These are phyloP conservation scores for Promerops cafer DNA, from an alignment of 2,113 vertebrate genomes.

Conservation along the genomic window DNA sequence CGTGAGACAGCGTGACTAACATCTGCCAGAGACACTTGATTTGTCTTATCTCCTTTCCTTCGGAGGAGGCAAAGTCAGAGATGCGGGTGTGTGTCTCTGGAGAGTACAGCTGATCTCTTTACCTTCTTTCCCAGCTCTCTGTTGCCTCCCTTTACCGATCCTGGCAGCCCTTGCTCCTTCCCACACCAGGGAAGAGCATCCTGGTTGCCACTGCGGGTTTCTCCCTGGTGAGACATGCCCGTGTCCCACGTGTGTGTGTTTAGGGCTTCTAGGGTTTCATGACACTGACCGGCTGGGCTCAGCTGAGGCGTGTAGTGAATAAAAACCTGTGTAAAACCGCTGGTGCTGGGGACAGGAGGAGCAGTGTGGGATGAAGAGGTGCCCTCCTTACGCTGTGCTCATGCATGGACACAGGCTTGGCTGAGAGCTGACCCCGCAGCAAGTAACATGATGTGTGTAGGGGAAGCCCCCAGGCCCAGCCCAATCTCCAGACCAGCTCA, in stretches of 20 bases:
- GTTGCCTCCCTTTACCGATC: not conserved
- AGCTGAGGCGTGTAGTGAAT: not conserved
- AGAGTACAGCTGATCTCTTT: not conserved
- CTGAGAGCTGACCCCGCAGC: not conserved
- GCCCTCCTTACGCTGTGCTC: fast-evolving
- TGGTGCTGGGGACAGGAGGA: not conserved
- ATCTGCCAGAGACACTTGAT: constrained; percentile 38
- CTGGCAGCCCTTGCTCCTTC: not conserved
- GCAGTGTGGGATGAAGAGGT: not conserved
- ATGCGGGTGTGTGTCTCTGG: not conserved
- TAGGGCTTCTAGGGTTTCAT: not conserved
- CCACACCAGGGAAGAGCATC: not conserved
- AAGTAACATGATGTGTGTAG: not conserved
- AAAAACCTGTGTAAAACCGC: not conserved
- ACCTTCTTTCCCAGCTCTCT: not conserved
- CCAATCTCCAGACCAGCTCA: not conserved
- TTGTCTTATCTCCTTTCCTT: constrained; percentile 21
- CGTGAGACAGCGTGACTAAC: constrained; percentile 39
- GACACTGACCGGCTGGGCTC: not conserved
- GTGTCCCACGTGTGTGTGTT: fast-evolving
- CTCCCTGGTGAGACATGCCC: not conserved
- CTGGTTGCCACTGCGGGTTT: fast-evolving
- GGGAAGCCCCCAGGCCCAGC: not conserved
- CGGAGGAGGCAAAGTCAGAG: constrained; percentile 1
- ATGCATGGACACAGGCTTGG: not conserved